Conservation (phyloP, 1,140 invertebrate genomes). For the Lordiphosa stackelbergi region DNA sequence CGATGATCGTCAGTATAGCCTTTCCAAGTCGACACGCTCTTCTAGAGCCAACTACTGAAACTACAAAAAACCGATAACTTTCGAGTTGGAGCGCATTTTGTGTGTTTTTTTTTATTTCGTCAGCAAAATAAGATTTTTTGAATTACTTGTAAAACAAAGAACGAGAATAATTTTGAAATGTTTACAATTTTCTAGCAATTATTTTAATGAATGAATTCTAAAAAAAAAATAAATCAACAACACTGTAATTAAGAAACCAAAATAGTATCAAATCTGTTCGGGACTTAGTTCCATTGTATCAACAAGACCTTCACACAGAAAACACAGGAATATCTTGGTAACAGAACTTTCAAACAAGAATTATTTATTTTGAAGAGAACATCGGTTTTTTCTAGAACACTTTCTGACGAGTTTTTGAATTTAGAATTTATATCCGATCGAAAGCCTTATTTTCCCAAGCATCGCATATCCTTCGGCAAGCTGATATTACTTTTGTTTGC, state of each 20-base stretch:
- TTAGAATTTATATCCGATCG: no score
- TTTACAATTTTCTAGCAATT: slow-evolving; percentile 52
- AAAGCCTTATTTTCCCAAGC: no score
- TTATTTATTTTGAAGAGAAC: no score
- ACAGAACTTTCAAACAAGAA: no score
- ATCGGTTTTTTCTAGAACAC: no score
- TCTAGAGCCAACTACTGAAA: slow-evolving; percentile 63
- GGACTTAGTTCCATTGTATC: no score
- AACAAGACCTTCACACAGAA: no score
- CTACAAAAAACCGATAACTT: slow-evolving; percentile 1
- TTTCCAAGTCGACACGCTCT: slow-evolving; percentile 64
- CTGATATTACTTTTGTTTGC: no score
- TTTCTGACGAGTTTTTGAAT: no score
- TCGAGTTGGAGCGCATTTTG: slow-evolving; percentile 38
- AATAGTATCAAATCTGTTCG: no score
- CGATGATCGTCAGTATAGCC: slow-evolving; percentile 67
- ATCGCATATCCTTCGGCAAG: no score
- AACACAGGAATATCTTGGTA: no score
- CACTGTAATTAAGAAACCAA: slow-evolving; percentile 14
- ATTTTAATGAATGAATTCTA: slow-evolving; percentile 28
- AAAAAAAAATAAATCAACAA: slow-evolving; percentile 17
- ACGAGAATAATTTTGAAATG: slow-evolving; percentile 31
- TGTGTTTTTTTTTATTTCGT: slow-evolving; percentile 38
- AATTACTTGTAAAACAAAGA: slow-evolving; percentile 21
- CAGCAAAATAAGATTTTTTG: slow-evolving; percentile 11